Evolutionary conservation across 2,888 invertebrate species (phyloP).

Genomic region (Opisthograptis luteolata): DNA sequence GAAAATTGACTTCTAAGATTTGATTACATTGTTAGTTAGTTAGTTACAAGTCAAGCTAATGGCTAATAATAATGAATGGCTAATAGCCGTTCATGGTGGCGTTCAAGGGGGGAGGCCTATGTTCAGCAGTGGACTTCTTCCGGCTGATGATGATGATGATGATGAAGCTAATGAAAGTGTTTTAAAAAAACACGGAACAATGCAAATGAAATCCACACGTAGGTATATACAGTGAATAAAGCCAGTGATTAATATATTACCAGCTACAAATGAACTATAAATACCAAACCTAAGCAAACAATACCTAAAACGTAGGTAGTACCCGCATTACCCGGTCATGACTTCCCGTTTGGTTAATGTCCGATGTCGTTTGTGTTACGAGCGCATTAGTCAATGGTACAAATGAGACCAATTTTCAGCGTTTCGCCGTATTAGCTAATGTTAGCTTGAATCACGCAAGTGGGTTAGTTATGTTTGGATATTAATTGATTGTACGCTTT

Average conservation of each 20-base stretch:
- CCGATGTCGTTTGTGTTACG: constrained; percentile 42
- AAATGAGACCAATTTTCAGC: constrained; percentile 40
- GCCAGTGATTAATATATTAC: background rate
- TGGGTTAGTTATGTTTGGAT: constrained; percentile 6
- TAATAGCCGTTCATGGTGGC: too few relatives aligned
- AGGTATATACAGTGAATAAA: too few relatives aligned
- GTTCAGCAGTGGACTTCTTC: too few relatives aligned
- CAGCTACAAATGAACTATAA: constrained; percentile 5
- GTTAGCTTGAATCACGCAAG: constrained; percentile 25
- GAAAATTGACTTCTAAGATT: too few relatives aligned
- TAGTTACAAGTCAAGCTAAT: too few relatives aligned
- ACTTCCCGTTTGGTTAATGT: constrained; percentile 43
- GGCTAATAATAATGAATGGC: too few relatives aligned
- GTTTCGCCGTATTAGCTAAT: constrained; percentile 26
- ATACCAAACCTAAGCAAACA: constrained; percentile 2
- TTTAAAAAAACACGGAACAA: too few relatives aligned
- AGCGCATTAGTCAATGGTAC: constrained; percentile 42
- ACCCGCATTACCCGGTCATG: constrained; percentile 32
- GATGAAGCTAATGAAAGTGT: too few relatives aligned
- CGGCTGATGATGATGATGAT: too few relatives aligned
- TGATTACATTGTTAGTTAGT: too few relatives aligned
- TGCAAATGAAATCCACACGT: too few relatives aligned
- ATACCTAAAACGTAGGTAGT: background rate
- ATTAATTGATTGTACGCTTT: constrained; percentile 3
- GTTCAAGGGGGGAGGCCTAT: too few relatives aligned